These are phyloP conservation scores for Dascillus cervinus DNA, from an alignment of 2,888 invertebrate genomes.

Conservation along the genomic window DNA sequence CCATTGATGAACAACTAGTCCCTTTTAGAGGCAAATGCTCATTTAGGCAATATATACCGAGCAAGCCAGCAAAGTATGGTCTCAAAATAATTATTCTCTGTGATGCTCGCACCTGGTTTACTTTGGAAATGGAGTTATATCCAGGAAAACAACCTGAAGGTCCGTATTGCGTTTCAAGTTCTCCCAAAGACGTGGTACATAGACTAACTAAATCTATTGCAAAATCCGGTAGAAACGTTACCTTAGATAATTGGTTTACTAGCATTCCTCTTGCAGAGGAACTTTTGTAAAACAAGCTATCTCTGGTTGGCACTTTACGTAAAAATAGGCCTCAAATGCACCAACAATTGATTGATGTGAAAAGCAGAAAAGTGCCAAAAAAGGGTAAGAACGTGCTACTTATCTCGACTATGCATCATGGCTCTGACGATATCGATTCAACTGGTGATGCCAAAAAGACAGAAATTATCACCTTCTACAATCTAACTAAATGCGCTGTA, in stretches of 20 bases:
- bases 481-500: no score
- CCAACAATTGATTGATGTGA: slow-evolving; percentile 1
- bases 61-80: not conserved
- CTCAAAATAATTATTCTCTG: not conserved
- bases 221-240: not conserved
- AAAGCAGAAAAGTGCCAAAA: slow-evolving; percentile 1
- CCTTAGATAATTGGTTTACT: no score
- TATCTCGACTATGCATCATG: not conserved
- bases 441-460: no score
- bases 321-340: not conserved
- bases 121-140: no score
- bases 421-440: not conserved
- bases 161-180: no score
- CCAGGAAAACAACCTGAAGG: no score
- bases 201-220: no score
- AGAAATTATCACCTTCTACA: no score
- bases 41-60: no score
- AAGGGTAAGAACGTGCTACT: no score
- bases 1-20: slow-evolving; percentile 1
- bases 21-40: not conserved
- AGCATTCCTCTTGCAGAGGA: not conserved
- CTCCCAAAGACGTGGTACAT: not conserved
- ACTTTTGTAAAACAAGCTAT: not conserved
- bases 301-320: no score
- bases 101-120: no score